Percentiles rank a stretch among this genome's conserved stretches.
Evolutionary conservation across 2,797 vertebrate genomes (phyloP).

Genomic region (Enteromius mattozi): DNA sequence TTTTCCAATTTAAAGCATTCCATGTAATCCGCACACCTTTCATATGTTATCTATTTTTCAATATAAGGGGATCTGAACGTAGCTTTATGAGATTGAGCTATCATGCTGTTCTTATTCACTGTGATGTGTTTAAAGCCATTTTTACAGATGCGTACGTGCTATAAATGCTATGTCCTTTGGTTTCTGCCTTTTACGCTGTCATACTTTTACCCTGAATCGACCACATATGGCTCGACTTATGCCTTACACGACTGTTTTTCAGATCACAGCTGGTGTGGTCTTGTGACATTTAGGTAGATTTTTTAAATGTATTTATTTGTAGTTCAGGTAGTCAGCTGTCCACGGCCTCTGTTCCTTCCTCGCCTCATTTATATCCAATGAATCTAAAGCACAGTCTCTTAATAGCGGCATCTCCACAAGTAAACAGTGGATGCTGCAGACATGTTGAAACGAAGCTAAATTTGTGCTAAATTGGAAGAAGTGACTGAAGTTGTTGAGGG

Average conservation of each 20-base stretch:
- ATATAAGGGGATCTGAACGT: conserved; percentile 52
- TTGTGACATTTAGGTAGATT: conserved; percentile 34
- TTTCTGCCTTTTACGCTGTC: conserved; percentile 63
- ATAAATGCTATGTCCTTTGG: conserved; percentile 52
- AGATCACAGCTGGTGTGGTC: background rate
- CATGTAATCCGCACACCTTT: conserved; percentile 69
- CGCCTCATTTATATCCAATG: conserved; percentile 34
- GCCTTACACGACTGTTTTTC: background rate
- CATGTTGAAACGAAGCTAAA: conserved; percentile 72
- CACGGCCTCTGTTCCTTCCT: conserved; percentile 11
- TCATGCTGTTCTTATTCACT: conserved; percentile 52
- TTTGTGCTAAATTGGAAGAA: conserved; percentile 72
- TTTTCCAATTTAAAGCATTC: conserved; percentile 73
- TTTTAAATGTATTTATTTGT: conserved; percentile 56
- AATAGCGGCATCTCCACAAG: conserved; percentile 58
- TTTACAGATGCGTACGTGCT: conserved; percentile 62
- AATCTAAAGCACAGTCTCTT: conserved; percentile 64
- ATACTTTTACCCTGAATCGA: conserved; percentile 54
- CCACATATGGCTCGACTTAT: conserved; percentile 1
- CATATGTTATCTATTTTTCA: conserved; percentile 70
- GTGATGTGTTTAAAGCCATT: conserved; percentile 66
- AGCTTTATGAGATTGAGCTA: conserved; percentile 54
- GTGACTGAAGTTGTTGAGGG: conserved; percentile 59
- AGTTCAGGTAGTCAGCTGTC: conserved; percentile 37
- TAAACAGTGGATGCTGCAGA: conserved; percentile 65